These are phyloP conservation scores for Cantharis lateralis DNA, from an alignment of 2,888 invertebrate species.

Conservation along the genomic window DNA sequence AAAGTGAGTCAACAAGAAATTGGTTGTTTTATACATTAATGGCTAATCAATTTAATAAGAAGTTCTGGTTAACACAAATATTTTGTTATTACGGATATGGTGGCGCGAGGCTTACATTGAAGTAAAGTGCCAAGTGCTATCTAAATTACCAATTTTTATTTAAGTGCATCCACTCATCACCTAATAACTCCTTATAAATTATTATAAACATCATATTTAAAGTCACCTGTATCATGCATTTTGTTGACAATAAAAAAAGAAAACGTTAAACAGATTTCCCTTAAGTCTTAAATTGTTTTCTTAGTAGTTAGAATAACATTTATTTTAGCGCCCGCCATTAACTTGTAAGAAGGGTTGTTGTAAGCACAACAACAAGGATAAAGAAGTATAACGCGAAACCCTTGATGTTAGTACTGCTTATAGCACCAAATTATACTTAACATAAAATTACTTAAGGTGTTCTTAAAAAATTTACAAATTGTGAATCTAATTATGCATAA, in stretches of 20 bases:
- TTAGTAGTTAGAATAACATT: not conserved
- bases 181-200: not conserved
- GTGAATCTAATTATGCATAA: not conserved
- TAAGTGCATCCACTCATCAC: too few relatives aligned
- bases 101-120: too few relatives aligned
- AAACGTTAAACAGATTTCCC: not conserved
- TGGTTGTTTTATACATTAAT: too few relatives aligned
- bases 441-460: not conserved
- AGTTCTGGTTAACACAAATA: too few relatives aligned
- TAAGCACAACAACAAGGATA: not conserved
- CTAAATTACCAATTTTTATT: too few relatives aligned
- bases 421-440: not conserved
- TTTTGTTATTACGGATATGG: too few relatives aligned
- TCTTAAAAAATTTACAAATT: not conserved
- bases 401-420: not conserved
- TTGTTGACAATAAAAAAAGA: not conserved
- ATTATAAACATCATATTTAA: not conserved
- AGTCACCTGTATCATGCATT: not conserved
- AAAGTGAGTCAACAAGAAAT: too few relatives aligned
- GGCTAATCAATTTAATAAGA: too few relatives aligned
- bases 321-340: not conserved
- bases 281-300: not conserved
- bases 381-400: not conserved
- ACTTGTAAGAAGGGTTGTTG: not conserved
- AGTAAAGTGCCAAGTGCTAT: too few relatives aligned